Percentiles rank a stretch among this genome's conserved stretches.
phyloP scores from a whole-genome alignment of 2,888 invertebrate genomes.

The Agrochola lychnidis region DNA sequence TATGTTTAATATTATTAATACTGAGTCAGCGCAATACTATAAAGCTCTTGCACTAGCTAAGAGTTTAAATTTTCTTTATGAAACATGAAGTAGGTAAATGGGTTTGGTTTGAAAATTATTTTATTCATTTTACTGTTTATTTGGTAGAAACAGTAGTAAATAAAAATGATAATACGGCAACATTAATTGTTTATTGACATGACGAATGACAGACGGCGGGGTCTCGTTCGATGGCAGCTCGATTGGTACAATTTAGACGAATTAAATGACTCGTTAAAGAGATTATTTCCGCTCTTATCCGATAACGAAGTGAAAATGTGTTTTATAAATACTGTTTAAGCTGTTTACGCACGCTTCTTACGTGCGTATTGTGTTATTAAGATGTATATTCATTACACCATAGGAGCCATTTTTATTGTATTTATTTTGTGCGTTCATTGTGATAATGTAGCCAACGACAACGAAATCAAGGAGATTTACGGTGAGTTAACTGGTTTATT shows the following conservation, averaged over 20 bases:
- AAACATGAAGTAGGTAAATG: background rate
- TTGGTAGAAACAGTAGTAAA: constrained; percentile 25
- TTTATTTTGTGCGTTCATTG: constrained; percentile 90
- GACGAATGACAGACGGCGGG: constrained; percentile 88
- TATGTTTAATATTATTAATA: too few species aligned
- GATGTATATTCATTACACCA: constrained; percentile 88
- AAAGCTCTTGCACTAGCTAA: background rate
- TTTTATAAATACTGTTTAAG: constrained; percentile 83
- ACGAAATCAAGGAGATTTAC: constrained; percentile 88
- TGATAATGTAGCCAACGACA: constrained; percentile 89
- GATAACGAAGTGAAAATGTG: constrained; percentile 86
- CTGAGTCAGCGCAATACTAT: background rate
- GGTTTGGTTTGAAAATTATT: background rate
- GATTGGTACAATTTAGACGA: constrained; percentile 81
- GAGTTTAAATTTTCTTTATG: background rate
- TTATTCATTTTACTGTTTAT: background rate
- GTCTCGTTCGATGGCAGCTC: constrained; percentile 85
- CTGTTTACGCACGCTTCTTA: constrained; percentile 79
- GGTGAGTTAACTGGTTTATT: constrained; percentile 78
- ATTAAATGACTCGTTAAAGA: constrained; percentile 81
- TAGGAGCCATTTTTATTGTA: constrained; percentile 91
- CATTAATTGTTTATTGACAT: constrained; percentile 90
- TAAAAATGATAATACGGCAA: constrained; percentile 70
- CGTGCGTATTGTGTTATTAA: constrained; percentile 82
- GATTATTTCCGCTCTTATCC: constrained; percentile 81